Evolutionary conservation across 1,140 invertebrate species (phyloP), one percentile per base, ranked within the genome.

Genomic region (Drosophila ananassae): DNA sequence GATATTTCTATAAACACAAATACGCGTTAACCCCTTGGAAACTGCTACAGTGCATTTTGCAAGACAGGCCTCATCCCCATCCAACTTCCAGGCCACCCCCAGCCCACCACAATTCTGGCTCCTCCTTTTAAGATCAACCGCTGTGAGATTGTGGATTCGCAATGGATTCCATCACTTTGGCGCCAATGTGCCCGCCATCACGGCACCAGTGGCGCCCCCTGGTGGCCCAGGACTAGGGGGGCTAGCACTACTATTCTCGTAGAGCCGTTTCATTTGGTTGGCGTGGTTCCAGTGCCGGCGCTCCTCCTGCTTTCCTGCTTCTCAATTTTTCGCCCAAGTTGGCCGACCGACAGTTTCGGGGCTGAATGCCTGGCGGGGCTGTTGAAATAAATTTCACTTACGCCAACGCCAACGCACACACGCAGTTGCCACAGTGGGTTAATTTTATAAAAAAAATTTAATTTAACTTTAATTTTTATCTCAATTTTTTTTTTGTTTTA

Each of bases 301-400:
- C 34, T 48, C 44, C 46, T 44, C 46, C 62, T 53, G 50, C 30
- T 37, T 28, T 41, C 57, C 51, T 69, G 66, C 66, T 57, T 57
- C 66, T 69, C 63, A 69, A 69, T 69, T 69, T 69, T 69, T 69
- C 66, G 66, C 63, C 63, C 57, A 69, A 79, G 76, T 72, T 72
- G 71, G 72, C 71, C 61, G 79, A 85, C 79, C 71, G 83, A 89
- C 83, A 76, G 78, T 81, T 79, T 12, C 13, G 66, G 63, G 28
- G 46, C 59, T 61, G 82, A 85, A 77, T 81, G 74, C 68, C 78
- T 71, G 82, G 82, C 63, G 73, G 76, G 78, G 66, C 74, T 78
- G 78, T 85, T 85, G 82, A 75, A 85, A 87, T 87, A 85, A 87
- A 87, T 85, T 85, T 85, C 82, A 85, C 82, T 85, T 85, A 87